Conservation (phyloP, 2,113 vertebrate species). For the Dicaeum eximium region DNA sequence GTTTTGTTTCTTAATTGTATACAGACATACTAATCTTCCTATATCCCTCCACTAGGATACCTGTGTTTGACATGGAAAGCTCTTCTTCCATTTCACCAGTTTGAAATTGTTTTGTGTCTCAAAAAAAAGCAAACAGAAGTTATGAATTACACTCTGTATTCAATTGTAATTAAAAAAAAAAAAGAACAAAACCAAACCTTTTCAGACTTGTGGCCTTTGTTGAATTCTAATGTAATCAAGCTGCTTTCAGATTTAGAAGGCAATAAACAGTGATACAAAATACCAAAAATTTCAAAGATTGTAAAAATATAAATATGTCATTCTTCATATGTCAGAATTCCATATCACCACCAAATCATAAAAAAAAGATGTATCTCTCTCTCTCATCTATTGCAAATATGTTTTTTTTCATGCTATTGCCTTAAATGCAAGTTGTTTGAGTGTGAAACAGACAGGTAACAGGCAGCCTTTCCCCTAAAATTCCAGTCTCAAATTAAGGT, state of each 20-base stretch:
- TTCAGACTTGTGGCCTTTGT: neutral
- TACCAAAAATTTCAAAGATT: neutral
- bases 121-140: neutral
- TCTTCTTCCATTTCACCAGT: neutral
- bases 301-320: neutral
- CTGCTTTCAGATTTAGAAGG: neutral
- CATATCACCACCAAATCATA: neutral
- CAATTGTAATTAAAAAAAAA: neutral
- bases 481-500: neutral
- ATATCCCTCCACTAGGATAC: neutral
- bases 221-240: neutral
- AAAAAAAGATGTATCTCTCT: neutral
- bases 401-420: neutral
- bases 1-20: neutral
- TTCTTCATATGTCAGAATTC: neutral
- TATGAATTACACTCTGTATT: neutral
- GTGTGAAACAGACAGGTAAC: neutral
- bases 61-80: neutral
- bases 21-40: neutral
- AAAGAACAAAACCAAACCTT: accelerated
- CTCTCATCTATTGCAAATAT: neutral
- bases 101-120: neutral
- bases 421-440: neutral
- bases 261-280: neutral
- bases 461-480: neutral